Conservation (phyloP, 1,140 invertebrate genomes). For the Brachystomella parvula region DNA sequence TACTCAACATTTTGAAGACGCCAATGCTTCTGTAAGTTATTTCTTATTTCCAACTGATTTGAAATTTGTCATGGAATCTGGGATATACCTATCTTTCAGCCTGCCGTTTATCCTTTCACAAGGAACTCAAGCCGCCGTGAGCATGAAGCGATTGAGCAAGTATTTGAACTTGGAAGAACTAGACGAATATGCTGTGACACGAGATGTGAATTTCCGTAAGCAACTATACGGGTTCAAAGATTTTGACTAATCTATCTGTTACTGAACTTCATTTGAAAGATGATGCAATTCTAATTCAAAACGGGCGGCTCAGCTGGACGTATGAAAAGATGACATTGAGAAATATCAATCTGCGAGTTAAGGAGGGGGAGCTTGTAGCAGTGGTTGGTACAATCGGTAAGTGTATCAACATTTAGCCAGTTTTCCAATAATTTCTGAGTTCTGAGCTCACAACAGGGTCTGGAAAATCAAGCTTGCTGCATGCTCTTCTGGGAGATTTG, state of each 20-base stretch:
- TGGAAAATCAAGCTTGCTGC: slow-evolving; percentile 48
- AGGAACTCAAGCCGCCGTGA: slow-evolving; percentile 34
- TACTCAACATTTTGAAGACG: slow-evolving; percentile 89
- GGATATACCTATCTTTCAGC: slow-evolving; percentile 44
- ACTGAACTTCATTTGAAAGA: slow-evolving; percentile 44
- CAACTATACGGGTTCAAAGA: slow-evolving; percentile 55
- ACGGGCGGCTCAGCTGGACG: neutral
- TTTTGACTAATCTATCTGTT: neutral
- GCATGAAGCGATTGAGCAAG: slow-evolving; percentile 42
- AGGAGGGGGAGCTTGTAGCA: slow-evolving; percentile 42
- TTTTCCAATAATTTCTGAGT: neutral
- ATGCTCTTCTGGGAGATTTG: slow-evolving; percentile 48
- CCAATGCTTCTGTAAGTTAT: slow-evolving; percentile 40
- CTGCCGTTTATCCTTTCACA: slow-evolving; percentile 43
- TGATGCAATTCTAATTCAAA: neutral
- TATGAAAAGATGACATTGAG: slow-evolving; percentile 52
- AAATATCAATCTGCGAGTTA: slow-evolving; percentile 36
- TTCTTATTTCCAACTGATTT: neutral
- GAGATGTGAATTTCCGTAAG: slow-evolving; percentile 50
- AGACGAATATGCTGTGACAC: slow-evolving; percentile 37
- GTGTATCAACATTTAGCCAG: neutral
- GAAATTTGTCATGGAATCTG: neutral
- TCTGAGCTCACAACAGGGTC: slow-evolving; percentile 16
- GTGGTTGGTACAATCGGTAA: slow-evolving; percentile 48
- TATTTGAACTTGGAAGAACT: slow-evolving; percentile 42